Conservation (phyloP, 2,888 invertebrate species). For the Sarcophaga subvicina region DNA sequence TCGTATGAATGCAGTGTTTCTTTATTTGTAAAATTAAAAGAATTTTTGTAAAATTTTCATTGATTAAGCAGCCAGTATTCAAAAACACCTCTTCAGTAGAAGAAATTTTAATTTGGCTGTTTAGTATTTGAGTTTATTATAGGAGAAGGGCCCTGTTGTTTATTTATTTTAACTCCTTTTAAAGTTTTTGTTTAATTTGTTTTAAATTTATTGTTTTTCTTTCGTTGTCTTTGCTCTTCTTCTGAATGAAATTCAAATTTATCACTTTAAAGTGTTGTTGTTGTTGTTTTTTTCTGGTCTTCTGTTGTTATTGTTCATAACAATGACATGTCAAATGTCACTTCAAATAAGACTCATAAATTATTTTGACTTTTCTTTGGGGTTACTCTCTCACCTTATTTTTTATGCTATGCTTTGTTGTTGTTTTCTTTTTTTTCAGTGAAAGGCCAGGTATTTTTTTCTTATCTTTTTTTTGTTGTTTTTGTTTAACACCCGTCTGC, state of each 20-base stretch:
- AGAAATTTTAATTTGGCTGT: no score
- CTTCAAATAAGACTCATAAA: constrained; percentile 68
- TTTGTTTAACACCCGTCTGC: constrained; percentile 5
- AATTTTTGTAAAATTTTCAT: no score
- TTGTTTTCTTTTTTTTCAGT: constrained; percentile 37
- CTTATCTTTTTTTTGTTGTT: background rate
- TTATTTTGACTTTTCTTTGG: constrained; percentile 55
- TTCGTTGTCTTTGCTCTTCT: background rate
- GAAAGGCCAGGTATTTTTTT: constrained; percentile 40
- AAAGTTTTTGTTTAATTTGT: constrained; percentile 40
- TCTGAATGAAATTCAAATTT: constrained; percentile 42
- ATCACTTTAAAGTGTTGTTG: constrained; percentile 50
- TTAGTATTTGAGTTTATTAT: no score
- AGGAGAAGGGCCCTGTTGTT: no score
- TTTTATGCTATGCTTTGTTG: background rate
- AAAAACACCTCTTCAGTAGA: no score
- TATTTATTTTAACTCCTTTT: background rate
- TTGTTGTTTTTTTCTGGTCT: constrained; percentile 15
- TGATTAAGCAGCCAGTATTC: no score
- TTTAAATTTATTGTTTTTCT: constrained; percentile 42
- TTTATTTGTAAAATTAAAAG: no score
- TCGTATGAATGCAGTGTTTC: no score
- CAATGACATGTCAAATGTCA: constrained; percentile 70
- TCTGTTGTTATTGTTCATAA: constrained; percentile 46
- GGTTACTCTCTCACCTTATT: constrained; percentile 16